phyloP scores from a whole-genome alignment of 2,888 invertebrate genomes.

The Calliopum simillimum region DNA sequence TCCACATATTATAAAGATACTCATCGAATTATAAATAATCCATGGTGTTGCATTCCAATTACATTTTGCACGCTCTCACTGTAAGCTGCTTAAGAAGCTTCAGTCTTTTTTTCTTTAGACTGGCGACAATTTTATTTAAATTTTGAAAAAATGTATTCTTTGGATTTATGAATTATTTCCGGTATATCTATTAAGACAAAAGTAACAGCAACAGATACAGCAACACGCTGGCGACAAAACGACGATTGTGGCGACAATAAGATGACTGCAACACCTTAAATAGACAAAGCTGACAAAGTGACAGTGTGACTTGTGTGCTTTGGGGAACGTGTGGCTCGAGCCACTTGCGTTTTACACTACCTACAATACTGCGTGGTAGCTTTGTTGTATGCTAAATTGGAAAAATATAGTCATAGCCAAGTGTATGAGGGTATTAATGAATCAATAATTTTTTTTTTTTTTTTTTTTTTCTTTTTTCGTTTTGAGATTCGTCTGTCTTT shows the following conservation, averaged over 20 bases:
- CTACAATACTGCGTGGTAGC: too few species aligned
- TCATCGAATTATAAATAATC: too few species aligned
- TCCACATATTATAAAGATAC: too few species aligned
- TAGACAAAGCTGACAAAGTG: conserved; percentile 5
- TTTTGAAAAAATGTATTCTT: conserved; percentile 19
- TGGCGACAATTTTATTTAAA: background rate
- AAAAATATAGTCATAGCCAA: too few species aligned
- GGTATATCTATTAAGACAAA: conserved; percentile 8
- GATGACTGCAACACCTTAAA: conserved; percentile 32
- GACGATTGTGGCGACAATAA: background rate
- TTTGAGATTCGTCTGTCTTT: too few species aligned
- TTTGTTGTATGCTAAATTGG: too few species aligned
- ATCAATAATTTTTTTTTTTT: too few species aligned
- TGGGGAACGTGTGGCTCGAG: background rate
- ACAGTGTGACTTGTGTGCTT: too few species aligned
- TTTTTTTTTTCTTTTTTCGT: too few species aligned
- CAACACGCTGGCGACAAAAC: too few species aligned
- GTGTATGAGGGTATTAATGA: too few species aligned
- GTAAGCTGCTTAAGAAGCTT: background rate
- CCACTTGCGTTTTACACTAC: background rate
- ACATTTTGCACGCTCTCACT: background rate
- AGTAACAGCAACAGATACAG: background rate
- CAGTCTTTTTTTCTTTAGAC: background rate
- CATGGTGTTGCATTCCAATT: conserved; percentile 25
- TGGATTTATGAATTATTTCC: conserved; percentile 29